These are phyloP conservation scores for Andinoacara biseriatus DNA, from an alignment of 2,113 vertebrate genomes.

Conservation along the genomic window DNA sequence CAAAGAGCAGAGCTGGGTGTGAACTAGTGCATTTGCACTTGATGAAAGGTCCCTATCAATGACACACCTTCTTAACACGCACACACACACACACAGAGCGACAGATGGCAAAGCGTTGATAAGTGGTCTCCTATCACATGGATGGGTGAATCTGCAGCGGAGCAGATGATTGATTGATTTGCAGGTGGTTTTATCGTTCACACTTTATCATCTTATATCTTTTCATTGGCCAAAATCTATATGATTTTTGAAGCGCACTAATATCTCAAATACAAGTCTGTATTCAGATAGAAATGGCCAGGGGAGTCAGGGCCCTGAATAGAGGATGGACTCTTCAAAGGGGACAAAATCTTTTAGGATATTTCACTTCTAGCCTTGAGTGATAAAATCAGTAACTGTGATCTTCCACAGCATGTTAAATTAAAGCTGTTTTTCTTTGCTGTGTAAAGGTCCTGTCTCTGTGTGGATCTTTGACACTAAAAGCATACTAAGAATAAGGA, in stretches of 20 bases:
- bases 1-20: not conserved
- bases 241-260: not conserved
- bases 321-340: not conserved
- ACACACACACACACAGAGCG: constrained; percentile 4
- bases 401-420: not conserved
- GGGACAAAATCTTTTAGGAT: not conserved
- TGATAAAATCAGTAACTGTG: not conserved
- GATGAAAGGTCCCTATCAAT: constrained; percentile 1
- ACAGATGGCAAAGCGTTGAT: not conserved
- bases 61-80: not conserved
- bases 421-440: not conserved
- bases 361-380: not conserved
- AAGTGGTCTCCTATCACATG: constrained; percentile 29
- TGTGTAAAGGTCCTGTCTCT: not conserved
- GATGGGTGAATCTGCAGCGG: constrained; percentile 30
- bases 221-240: not conserved
- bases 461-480: not conserved
- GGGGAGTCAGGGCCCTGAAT: not conserved
- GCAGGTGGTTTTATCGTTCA: not conserved
- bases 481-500: not conserved
- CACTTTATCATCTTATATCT: not conserved
- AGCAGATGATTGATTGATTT: constrained; percentile 38
- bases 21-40: constrained; percentile 13
- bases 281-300: not conserved
- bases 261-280: not conserved